phyloP scores from a whole-genome alignment of 1,140 invertebrate genomes.

The Drosophila arawakana region DNA sequence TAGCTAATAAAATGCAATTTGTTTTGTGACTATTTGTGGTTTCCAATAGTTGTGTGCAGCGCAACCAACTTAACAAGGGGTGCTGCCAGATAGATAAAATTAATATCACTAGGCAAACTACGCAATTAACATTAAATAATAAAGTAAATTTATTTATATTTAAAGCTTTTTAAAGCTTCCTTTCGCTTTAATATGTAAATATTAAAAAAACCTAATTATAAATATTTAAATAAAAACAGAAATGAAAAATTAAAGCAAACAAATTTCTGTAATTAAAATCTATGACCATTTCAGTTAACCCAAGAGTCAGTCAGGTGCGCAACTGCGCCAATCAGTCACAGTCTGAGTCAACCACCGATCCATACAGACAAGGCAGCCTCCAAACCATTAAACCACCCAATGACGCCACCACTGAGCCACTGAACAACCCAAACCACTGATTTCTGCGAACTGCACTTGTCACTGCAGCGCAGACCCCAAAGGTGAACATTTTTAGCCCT shows the following conservation, averaged over 20 bases:
- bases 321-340: constrained; percentile 80
- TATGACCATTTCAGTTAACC: constrained; percentile 72
- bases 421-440: constrained; percentile 24
- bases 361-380: background rate
- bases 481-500: constrained; percentile 41
- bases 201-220: constrained; percentile 7
- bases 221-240: constrained; percentile 5
- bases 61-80: background rate
- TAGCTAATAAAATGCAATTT: constrained; percentile 76
- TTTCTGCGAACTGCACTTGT: constrained; percentile 61
- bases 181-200: constrained; percentile 33
- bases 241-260: constrained; percentile 66
- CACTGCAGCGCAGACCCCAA: constrained; percentile 63
- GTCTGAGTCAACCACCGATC: constrained; percentile 71
- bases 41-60: background rate
- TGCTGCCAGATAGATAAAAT: background rate
- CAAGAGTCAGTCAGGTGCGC: constrained; percentile 76
- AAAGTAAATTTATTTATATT: no score
- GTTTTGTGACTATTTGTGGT: constrained; percentile 40
- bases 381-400: background rate
- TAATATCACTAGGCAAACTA: no score
- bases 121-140: no score
- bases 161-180: constrained; percentile 23
- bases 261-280: constrained; percentile 82
- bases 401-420: background rate